A percentile compares a stretch with the other conserved stretches of the same genome.
phyloP scores from a whole-genome alignment of 2,888 invertebrate species.

The Archips crataeganus region DNA sequence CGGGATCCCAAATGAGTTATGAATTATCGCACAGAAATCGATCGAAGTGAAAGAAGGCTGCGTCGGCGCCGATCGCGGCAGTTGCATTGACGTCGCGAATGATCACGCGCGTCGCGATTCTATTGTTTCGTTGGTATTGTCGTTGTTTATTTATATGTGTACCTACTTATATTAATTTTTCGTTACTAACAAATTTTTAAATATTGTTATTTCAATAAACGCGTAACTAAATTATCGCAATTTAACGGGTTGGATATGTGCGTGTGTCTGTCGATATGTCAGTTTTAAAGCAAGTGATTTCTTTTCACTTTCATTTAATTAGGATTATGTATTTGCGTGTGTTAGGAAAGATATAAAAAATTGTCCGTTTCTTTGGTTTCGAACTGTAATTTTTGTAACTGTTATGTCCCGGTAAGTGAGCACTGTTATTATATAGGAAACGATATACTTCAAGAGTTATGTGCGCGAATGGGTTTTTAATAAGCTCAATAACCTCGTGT shows the following conservation, averaged over 20 bases:
- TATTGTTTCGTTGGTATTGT: slow-evolving; percentile 46
- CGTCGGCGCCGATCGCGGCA: slow-evolving; percentile 61
- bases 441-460: slow-evolving; percentile 11
- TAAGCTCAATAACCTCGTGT: slow-evolving; percentile 53
- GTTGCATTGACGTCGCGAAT: slow-evolving; percentile 70
- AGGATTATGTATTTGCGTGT: neutral
- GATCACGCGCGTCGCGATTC: slow-evolving; percentile 66
- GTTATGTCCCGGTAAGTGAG: slow-evolving; percentile 19
- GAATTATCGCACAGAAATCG: slow-evolving; percentile 53
- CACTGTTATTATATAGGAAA: slow-evolving; percentile 1
- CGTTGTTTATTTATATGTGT: slow-evolving; percentile 44
- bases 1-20: slow-evolving; percentile 38
- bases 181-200: neutral
- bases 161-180: neutral
- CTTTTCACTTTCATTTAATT: neutral
- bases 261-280: neutral
- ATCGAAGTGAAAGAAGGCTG: slow-evolving; percentile 76
- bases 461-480: slow-evolving; percentile 27
- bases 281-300: neutral
- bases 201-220: neutral
- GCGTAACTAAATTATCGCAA: neutral
- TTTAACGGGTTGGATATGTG: neutral
- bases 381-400: neutral
- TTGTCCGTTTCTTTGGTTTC: neutral
- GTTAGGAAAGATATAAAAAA: neutral